Percentiles rank a stretch among this genome's conserved stretches.
These are phyloP conservation scores for Chaetodon auriga DNA, from an alignment of 2,113 vertebrate species.

Conservation along the genomic window DNA sequence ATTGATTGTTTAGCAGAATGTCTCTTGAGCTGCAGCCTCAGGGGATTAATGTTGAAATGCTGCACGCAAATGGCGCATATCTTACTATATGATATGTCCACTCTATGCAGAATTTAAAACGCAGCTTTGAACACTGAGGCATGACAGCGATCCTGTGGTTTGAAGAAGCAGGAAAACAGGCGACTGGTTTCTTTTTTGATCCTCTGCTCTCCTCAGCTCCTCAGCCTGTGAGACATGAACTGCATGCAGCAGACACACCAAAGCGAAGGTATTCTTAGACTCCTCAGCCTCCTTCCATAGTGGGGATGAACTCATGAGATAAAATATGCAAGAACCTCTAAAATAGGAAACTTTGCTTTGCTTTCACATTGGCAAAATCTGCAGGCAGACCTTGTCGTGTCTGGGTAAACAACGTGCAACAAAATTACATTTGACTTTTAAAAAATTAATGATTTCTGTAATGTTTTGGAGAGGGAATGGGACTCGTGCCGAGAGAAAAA, in stretches of 20 bases:
- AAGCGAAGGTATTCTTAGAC: constrained; percentile 79
- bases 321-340: constrained; percentile 75
- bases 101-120: constrained; percentile 22
- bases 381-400: constrained; percentile 45
- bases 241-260: constrained; percentile 57
- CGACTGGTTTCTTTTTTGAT: constrained; percentile 30
- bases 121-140: constrained; percentile 2
- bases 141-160: constrained; percentile 45
- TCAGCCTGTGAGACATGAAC: constrained; percentile 49
- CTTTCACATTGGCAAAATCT: constrained; percentile 47
- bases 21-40: constrained; percentile 6
- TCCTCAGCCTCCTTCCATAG: constrained; percentile 59
- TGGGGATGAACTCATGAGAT: constrained; percentile 63
- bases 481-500: not conserved
- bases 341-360: constrained; percentile 71
- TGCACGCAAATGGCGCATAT: not conserved
- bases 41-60: constrained; percentile 43
- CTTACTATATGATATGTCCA: constrained; percentile 17
- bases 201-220: constrained; percentile 20
- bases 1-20: constrained; percentile 27
- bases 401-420: constrained; percentile 62
- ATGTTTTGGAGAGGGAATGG: constrained; percentile 30
- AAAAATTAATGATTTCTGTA: constrained; percentile 57
- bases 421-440: constrained; percentile 61
- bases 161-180: constrained; percentile 41